Percentiles rank a stretch among this genome's conserved stretches.
Conservation (phyloP, 2,113 vertebrate species). For the Phainopepla nitens region DNA sequence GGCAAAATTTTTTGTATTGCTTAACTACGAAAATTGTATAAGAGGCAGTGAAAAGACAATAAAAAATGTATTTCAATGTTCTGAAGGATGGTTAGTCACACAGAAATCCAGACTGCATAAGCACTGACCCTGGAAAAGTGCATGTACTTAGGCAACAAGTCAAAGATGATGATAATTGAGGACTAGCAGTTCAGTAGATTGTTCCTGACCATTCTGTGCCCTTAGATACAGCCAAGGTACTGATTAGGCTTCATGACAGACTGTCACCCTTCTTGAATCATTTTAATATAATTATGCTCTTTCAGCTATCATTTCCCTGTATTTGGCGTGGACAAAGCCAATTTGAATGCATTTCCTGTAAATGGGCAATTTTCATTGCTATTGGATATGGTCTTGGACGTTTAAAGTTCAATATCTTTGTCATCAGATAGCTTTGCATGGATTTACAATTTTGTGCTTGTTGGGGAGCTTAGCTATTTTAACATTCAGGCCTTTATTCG, state of each 20-base stretch:
- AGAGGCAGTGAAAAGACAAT: conserved; percentile 29
- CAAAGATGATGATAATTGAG: conserved; percentile 71
- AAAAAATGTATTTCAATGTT: not conserved
- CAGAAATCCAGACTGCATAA: conserved; percentile 12
- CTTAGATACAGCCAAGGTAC: conserved; percentile 40
- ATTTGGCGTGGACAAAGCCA: conserved; percentile 63
- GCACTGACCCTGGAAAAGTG: conserved; percentile 14
- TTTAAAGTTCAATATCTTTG: conserved; percentile 67
- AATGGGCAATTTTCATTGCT: conserved; percentile 71
- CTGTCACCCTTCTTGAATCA: conserved; percentile 53
- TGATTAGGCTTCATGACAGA: conserved; percentile 70
- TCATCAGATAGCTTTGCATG: conserved; percentile 50
- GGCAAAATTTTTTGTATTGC: not conserved
- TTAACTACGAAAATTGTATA: not conserved
- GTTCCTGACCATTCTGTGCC: conserved; percentile 56
- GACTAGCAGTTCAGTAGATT: conserved; percentile 53
- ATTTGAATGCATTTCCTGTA: conserved; percentile 73
- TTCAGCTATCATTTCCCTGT: conserved; percentile 67
- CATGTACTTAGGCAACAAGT: conserved; percentile 54
- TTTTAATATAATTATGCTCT: conserved; percentile 70
- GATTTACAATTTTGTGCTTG: conserved; percentile 43
- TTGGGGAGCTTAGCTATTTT: conserved; percentile 3
- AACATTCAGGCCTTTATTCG: not conserved
- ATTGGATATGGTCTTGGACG: conserved; percentile 52
- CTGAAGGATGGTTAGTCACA: conserved; percentile 30